Evolutionary conservation across 2,113 vertebrate genomes (phyloP), one percentile per base, ranked within the genome.

Genomic region (cattle (Bos taurus)): DNA sequence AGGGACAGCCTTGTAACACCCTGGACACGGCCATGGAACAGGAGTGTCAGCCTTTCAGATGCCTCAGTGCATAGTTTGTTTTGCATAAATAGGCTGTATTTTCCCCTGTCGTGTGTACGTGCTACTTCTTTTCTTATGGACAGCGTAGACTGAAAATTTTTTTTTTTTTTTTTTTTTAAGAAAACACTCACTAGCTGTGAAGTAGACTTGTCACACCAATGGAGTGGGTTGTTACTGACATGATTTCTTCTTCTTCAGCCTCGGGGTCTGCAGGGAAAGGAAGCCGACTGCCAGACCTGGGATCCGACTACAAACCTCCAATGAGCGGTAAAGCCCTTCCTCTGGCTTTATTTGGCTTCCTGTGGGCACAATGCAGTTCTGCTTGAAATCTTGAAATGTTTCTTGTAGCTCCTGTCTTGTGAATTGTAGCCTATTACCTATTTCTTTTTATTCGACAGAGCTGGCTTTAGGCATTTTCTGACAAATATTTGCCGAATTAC

Each of bases 251-350:
- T 98, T 77, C 95, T 98, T 82, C 98, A 99, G 99, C 99, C 46
- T 99, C 99, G 46, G 99, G 99, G 56, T 98, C 99, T 40, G 97
- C 99, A 11, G 98, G 99, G 78, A 99, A 99, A 80, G 99, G 99
- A 93, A 98, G 98, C 83, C 98, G 99, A 52, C 95, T 98, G 0
- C 5, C 98, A 92, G 98, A 99, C 91, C 57, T 98, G 0, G 99
- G 99, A 93, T 95, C 98, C 0, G 99, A 99, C 97, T 98, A 99
- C 97, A 99, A 99, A 90, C 98, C 98, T 21, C 98, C 99, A 0
- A 98, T 99, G 25, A 98, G 99, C 74, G 99, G 99, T 99, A 99
- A 99, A 98, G 46, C 5, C 56, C 33, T 80, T 86, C 3, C 23
- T 43, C 10, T 28, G 74, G 56, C 50, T 46, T 94, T 82, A 88